Conservation (phyloP, 2,797 vertebrate species). For the Eulemur rubriventer region DNA sequence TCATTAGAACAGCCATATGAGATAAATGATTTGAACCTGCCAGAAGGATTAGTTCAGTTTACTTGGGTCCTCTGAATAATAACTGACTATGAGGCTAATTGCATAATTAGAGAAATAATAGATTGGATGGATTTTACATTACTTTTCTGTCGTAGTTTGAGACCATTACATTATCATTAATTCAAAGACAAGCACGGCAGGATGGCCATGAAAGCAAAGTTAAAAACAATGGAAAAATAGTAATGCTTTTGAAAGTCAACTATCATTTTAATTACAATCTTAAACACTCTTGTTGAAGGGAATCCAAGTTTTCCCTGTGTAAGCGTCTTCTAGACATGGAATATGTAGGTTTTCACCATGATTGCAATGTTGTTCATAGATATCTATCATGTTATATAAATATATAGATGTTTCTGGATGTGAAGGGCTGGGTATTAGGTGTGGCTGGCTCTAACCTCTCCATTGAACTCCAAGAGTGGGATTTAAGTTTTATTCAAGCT, state of each 20-base stretch:
- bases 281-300: constrained; percentile 27
- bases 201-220: constrained; percentile 65
- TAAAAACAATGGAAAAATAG: constrained; percentile 48
- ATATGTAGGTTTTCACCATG: not conserved
- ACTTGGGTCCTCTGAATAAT: constrained; percentile 66
- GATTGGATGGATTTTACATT: constrained; percentile 62
- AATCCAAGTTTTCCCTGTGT: constrained; percentile 31
- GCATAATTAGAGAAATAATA: constrained; percentile 70
- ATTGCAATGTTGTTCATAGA: not conserved
- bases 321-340: not conserved
- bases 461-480: not conserved
- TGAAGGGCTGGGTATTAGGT: not conserved
- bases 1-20: constrained; percentile 57
- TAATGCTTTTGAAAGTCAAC: constrained; percentile 60
- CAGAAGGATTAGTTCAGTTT: constrained; percentile 62
- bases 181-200: constrained; percentile 56
- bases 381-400: not conserved
- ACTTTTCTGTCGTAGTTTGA: constrained; percentile 54
- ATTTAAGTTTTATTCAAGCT: constrained; percentile 50
- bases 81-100: constrained; percentile 59
- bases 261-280: constrained; percentile 61
- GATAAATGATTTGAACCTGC: constrained; percentile 70
- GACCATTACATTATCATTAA: constrained; percentile 59
- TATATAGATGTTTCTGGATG: not conserved
- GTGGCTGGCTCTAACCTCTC: constrained; percentile 22